phyloP scores from a whole-genome alignment of 2,797 vertebrate genomes.

The Melanogrammus aeglefinus region DNA sequence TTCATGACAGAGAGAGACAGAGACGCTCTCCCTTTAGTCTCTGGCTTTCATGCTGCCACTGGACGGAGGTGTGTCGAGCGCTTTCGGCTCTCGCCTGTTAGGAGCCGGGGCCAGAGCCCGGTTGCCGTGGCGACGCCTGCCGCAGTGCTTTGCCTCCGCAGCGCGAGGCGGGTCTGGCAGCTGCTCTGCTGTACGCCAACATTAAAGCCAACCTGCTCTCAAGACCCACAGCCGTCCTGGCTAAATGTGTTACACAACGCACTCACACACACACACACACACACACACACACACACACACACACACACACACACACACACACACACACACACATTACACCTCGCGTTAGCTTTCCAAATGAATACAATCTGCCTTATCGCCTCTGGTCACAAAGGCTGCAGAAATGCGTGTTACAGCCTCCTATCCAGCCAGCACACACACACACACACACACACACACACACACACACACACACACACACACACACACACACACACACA shows the following conservation, averaged over 20 bases:
- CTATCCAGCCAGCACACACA: background rate
- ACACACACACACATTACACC: background rate
- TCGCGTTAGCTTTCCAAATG: background rate
- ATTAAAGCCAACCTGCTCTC: conserved; percentile 11
- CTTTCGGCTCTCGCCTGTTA: background rate
- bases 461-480: background rate
- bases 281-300: conserved; percentile 14
- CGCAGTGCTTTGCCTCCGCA: conserved; percentile 49
- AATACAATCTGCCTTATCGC: conserved; percentile 8
- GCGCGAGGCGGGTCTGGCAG: conserved; percentile 35
- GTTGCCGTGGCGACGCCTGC: conserved; percentile 68
- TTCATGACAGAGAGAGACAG: conserved; percentile 39
- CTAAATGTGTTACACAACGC: conserved; percentile 36
- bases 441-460: background rate
- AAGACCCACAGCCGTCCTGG: conserved; percentile 7
- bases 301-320: conserved; percentile 24
- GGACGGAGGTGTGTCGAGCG: conserved; percentile 23
- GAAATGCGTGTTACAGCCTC: background rate
- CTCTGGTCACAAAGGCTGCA: conserved; percentile 9
- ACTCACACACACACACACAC: background rate
- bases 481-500: background rate
- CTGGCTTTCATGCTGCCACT: conserved; percentile 35
- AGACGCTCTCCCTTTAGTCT: conserved; percentile 43
- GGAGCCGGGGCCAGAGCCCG: conserved; percentile 14
- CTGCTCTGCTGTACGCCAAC: conserved; percentile 29